Percentiles rank a stretch among this genome's conserved stretches.
phyloP scores from a whole-genome alignment of 2,797 vertebrate species.

The Pseudomugil tenellus region DNA sequence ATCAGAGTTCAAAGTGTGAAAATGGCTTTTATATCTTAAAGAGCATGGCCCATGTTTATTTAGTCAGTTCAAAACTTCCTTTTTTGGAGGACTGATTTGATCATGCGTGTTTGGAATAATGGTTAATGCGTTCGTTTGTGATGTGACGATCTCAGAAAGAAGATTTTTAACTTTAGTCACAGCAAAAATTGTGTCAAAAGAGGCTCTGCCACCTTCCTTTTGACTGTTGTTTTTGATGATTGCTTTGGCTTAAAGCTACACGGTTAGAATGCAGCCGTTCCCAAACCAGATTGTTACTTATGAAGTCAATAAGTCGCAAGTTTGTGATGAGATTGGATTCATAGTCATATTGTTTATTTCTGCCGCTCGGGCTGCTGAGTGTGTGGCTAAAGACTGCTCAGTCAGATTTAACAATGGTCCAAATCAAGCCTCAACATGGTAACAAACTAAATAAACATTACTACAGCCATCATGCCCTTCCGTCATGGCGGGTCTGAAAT shows the following conservation, averaged over 20 bases:
- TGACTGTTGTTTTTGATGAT: neutral
- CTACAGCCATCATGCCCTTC: too few species aligned
- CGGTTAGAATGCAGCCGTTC: neutral
- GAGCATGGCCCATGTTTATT: too few species aligned
- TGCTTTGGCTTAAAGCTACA: neutral
- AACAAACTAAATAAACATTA: too few species aligned
- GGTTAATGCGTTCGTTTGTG: too few species aligned
- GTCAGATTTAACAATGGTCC: neutral
- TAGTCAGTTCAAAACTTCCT: too few species aligned
- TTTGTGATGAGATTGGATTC: neutral
- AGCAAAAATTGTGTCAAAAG: too few species aligned
- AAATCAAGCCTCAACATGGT: neutral
- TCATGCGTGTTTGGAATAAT: too few species aligned
- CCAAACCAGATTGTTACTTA: neutral
- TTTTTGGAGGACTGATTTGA: too few species aligned
- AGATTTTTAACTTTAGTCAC: too few species aligned
- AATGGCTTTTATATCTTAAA: too few species aligned
- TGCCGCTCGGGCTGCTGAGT: neutral
- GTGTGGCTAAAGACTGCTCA: neutral
- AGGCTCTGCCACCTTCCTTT: neutral
- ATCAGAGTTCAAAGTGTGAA: too few species aligned
- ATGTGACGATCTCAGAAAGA: too few species aligned
- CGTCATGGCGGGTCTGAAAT: neutral
- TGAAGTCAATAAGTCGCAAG: neutral
- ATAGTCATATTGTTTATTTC: neutral